phyloP scores from a whole-genome alignment of 2,888 invertebrate species.

The Volucella inanis region DNA sequence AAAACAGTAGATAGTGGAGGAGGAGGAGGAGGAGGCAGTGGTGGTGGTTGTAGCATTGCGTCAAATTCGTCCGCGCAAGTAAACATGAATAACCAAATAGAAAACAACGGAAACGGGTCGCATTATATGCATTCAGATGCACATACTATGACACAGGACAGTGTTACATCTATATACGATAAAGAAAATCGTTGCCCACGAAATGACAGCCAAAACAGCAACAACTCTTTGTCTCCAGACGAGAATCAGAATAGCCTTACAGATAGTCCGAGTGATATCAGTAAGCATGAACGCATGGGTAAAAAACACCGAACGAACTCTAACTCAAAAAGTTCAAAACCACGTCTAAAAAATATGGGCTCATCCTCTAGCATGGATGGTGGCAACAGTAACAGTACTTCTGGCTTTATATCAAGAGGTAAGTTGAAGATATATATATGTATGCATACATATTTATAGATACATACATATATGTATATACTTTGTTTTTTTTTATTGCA shows the following conservation, averaged over 20 bases:
- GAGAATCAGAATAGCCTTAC: conserved; percentile 78
- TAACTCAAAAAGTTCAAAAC: conserved; percentile 82
- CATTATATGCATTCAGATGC: conserved; percentile 65
- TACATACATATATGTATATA: no score
- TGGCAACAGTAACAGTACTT: conserved; percentile 83
- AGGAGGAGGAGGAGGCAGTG: conserved; percentile 35
- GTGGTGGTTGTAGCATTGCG: conserved; percentile 27
- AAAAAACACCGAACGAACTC: conserved; percentile 83
- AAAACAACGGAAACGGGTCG: conserved; percentile 64
- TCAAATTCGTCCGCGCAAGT: conserved; percentile 46
- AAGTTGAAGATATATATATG: conserved; percentile 72
- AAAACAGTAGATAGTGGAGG: conserved; percentile 74
- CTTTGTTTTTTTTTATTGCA: conserved; percentile 79
- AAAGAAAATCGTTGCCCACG: conserved; percentile 79
- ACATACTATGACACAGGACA: conserved; percentile 67
- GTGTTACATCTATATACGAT: conserved; percentile 77
- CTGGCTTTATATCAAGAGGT: conserved; percentile 85
- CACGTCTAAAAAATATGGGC: conserved; percentile 82
- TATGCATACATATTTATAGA: background rate
- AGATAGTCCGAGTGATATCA: conserved; percentile 69
- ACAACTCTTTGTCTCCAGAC: conserved; percentile 78
- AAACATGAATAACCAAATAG: conserved; percentile 65
- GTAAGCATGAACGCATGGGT: conserved; percentile 79
- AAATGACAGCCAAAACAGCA: conserved; percentile 79
- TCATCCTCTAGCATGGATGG: conserved; percentile 84